Evolutionary conservation across 2,113 vertebrate genomes (phyloP), one percentile per base, ranked within the genome.

Genomic region (Hystrix brachyura): DNA sequence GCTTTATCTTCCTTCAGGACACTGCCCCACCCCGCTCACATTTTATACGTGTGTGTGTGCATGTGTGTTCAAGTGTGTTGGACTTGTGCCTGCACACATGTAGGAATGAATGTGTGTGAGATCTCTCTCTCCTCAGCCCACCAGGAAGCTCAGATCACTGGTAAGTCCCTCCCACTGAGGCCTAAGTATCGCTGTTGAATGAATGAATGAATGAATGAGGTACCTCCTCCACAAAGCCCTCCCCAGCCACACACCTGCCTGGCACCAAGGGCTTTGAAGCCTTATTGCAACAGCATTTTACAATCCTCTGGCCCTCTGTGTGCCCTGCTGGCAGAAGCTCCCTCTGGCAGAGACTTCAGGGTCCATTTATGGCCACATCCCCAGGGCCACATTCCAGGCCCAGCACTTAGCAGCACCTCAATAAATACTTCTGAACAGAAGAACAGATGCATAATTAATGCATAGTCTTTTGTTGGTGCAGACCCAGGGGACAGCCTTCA

Each of bases 191-290:
- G 38, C 3, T 13, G 46, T 15, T 29, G 76, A 55, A 55, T 79
- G 51, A 79, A n/a, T 57, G 55, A 79, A n/a, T 57, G 55, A 15
- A 57, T n/a, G 18, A 55, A 55, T 55, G 32, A 17, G 62, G 0
- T 13, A 2, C 81, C 67, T 79, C 55, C 55, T 83, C 90, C 55
- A 5, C 14, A 86, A 90, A 96, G 90, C 38, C 85, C 51, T 86
- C 89, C 57, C 5, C 0, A 1, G 14, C 62, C 17, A 27, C 29
- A 27, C 0, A 2, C 12, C 9, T 2, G 21, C 25, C 64, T 19
- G 0, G 2, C 0, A 5, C 51, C 25, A 0, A 0, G 14, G 19
- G 7, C 14, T 29, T 55, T 1, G 27, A 5, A 25, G 43, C 34
- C 48, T 23, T 25, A 10, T 0, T 15, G 12, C 23, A 13, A 15